Percentiles rank a stretch among this genome's conserved stretches.
Conservation (phyloP, 2,113 vertebrate genomes). For the Brachyhypopomus gauderio region DNA sequence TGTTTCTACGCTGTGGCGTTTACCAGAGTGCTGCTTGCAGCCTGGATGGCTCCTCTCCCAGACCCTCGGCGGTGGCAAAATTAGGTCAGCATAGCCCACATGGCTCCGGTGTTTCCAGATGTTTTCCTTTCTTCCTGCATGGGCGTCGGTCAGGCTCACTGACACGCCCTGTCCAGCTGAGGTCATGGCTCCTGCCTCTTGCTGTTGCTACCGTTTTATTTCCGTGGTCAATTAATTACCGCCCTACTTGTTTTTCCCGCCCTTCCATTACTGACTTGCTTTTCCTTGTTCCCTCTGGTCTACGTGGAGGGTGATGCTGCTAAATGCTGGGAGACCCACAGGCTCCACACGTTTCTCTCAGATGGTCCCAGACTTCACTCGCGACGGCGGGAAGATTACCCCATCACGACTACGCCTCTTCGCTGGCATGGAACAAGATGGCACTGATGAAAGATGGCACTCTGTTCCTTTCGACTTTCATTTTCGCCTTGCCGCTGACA, state of each 20-base stretch:
- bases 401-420: neutral
- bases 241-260: too few relatives aligned
- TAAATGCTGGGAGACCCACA: neutral
- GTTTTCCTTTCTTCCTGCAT: neutral
- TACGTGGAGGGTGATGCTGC: neutral
- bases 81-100: neutral
- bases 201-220: neutral
- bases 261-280: neutral
- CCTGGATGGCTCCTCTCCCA: neutral
- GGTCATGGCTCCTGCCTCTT: neutral
- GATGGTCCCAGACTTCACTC: neutral
- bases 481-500: neutral
- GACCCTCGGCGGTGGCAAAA: neutral
- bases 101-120: neutral
- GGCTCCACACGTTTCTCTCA: neutral
- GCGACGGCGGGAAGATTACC: neutral
- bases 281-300: neutral
- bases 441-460: conserved; percentile 2
- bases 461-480: neutral
- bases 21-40: neutral
- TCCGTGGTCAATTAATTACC: neutral
- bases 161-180: neutral
- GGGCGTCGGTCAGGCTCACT: neutral
- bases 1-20: neutral
- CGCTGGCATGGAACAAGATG: neutral